Base-by-base conservation (phyloP, 2,888 invertebrate species). In the Drosophila infuscata region DNA sequence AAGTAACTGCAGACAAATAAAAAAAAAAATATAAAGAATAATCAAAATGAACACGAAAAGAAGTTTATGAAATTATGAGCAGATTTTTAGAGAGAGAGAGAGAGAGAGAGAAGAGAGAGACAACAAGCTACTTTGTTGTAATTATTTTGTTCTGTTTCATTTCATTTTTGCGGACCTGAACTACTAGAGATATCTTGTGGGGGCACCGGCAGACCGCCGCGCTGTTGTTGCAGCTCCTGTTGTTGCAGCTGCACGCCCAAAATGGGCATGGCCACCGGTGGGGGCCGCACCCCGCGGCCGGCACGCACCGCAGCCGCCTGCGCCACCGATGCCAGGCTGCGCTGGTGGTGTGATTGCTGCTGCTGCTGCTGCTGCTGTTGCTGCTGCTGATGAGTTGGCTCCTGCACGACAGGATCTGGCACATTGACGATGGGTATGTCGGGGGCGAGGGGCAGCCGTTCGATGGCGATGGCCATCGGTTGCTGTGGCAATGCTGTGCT, bases 161-260 rank as follows among this genome's bases (percentile, higher is more conserved):
- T 72, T 63, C 57, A 61, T 69, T 73, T 85, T 91, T 91, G 91
- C 92, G 93, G 92, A 93, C 93, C 93, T 93, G 93, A 93, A 74
- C 93, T 93, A 88, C 93, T 93, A 79, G 93, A 93, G 67, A 93
- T 91, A 83, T 93, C 94, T 94, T 93, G 93, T 93, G 92, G 92
- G 93, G 94, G 93, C 94, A 94, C 89, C 91, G 94, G 92, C 94
- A 94, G 93, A 93, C 94, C 89, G 82, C 91, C 92, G 92, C 94
- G 89, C 88, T 93, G 91, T 92, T 93, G 86, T 32, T 91, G 90
- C 82, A 92, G 87, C 80, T 92, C 92, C 93, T 93, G 91, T 92
- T 93, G 86, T 69, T 92, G 92, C 86, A 91, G 77, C 60, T 92
- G 92, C 3, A 92, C 92, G 60, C 92, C 92, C 79, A 92, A 61